These are phyloP conservation scores for Xanthorhoe spadicearia DNA, from an alignment of 2,888 invertebrate species.

Conservation along the genomic window DNA sequence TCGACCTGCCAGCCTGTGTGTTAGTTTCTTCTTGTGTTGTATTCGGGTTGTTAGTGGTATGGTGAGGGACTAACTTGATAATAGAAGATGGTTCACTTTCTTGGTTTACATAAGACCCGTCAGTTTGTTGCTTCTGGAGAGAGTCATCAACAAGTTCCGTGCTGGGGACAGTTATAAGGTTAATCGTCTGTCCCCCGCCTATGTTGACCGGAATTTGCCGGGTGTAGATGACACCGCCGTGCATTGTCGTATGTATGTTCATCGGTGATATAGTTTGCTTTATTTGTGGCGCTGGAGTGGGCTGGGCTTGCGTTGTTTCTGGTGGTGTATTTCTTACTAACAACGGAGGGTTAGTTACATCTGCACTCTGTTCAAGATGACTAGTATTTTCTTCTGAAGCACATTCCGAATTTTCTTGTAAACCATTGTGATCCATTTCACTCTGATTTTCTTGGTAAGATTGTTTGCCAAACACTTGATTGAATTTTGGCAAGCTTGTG, in stretches of 20 bases:
- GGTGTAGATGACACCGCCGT: conserved; percentile 89
- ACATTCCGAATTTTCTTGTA: conserved; percentile 61
- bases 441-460: conserved; percentile 83
- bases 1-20: conserved; percentile 55
- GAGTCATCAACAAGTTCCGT: conserved; percentile 75
- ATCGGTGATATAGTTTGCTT: conserved; percentile 82
- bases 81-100: conserved; percentile 73
- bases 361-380: conserved; percentile 71
- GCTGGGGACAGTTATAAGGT: conserved; percentile 83
- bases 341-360: conserved; percentile 71
- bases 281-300: conserved; percentile 74
- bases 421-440: conserved; percentile 53
- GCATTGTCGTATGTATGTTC: conserved; percentile 85
- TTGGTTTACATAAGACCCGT: conserved; percentile 58
- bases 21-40: conserved; percentile 62
- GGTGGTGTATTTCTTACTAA: conserved; percentile 67
- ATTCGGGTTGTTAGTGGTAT: conserved; percentile 60
- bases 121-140: conserved; percentile 69
- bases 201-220: conserved; percentile 88
- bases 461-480: conserved; percentile 91
- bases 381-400: conserved; percentile 63
- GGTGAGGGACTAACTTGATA: conserved; percentile 75
- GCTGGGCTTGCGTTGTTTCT: conserved; percentile 65
- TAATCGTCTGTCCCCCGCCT: conserved; percentile 84
- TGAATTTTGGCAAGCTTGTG: conserved; percentile 89